Evolutionary conservation across 2,113 vertebrate genomes (phyloP).

Genomic region (Grantiella picta): DNA sequence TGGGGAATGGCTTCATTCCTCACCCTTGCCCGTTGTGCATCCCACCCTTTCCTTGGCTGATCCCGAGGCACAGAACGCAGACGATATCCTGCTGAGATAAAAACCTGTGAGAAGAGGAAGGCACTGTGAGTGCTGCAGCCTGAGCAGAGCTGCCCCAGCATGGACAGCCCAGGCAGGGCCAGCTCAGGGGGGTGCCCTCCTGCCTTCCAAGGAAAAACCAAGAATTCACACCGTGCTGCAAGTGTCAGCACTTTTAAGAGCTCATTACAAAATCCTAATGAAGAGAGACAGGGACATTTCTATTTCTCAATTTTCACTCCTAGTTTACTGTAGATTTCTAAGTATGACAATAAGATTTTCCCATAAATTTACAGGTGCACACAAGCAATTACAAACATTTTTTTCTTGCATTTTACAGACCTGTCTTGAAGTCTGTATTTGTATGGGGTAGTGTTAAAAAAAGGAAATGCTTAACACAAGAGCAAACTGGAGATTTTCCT

Average conservation of each 20-base stretch:
- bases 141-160: not conserved
- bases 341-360: not conserved
- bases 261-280: not conserved
- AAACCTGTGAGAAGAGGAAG: not conserved
- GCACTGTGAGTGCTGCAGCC: not conserved
- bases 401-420: not conserved
- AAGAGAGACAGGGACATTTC: not conserved
- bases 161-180: not conserved
- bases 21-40: rapidly evolving
- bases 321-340: not conserved
- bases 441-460: not conserved
- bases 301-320: not conserved
- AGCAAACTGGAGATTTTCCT: not conserved
- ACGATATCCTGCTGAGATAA: rapidly evolving
- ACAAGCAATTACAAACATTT: not conserved
- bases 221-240: not conserved
- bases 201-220: not conserved
- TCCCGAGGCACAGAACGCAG: not conserved
- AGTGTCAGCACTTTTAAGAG: not conserved
- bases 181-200: not conserved
- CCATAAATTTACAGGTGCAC: not conserved
- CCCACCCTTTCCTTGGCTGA: not conserved
- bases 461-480: not conserved
- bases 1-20: not conserved
- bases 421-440: not conserved